Conservation (phyloP, 2,113 vertebrate genomes). For the Lophura nycthemera region DNA sequence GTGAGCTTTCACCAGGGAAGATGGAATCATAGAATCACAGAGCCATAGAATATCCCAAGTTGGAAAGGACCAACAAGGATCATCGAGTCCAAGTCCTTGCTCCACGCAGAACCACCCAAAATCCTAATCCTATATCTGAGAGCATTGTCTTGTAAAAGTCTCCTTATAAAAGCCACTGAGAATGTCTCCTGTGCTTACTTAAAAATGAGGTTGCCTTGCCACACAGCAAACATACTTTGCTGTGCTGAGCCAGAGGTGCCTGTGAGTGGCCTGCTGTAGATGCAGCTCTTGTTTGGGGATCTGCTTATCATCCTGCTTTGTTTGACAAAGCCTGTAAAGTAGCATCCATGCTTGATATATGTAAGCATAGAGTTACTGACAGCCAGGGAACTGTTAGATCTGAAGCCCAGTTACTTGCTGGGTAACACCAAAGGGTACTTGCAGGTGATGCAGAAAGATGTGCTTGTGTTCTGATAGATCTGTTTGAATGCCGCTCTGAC, state of each 20-base stretch:
- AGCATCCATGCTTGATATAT: not conserved
- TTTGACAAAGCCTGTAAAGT: not conserved
- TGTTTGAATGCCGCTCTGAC: not conserved
- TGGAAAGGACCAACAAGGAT: too few species aligned
- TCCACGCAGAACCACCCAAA: too few species aligned
- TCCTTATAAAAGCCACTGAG: not conserved
- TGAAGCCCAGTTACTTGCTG: not conserved
- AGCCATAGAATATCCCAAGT: too few species aligned
- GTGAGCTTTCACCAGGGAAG: not conserved
- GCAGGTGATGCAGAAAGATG: not conserved
- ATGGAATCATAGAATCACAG: too few species aligned
- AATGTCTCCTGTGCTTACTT: not conserved
- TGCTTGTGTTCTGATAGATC: not conserved
- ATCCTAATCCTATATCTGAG: too few species aligned
- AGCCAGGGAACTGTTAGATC: not conserved
- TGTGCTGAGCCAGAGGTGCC: not conserved
- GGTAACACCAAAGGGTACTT: not conserved
- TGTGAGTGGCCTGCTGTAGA: accelerated
- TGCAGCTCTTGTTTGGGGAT: not conserved
- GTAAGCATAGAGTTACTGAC: not conserved
- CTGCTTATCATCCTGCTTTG: not conserved
- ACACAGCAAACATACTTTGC: not conserved
- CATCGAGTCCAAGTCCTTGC: too few species aligned
- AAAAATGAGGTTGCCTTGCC: not conserved
- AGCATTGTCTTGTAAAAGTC: too few species aligned